These are phyloP conservation scores for Eupeodes corollae DNA, from an alignment of 1,140 invertebrate species.

Conservation along the genomic window DNA sequence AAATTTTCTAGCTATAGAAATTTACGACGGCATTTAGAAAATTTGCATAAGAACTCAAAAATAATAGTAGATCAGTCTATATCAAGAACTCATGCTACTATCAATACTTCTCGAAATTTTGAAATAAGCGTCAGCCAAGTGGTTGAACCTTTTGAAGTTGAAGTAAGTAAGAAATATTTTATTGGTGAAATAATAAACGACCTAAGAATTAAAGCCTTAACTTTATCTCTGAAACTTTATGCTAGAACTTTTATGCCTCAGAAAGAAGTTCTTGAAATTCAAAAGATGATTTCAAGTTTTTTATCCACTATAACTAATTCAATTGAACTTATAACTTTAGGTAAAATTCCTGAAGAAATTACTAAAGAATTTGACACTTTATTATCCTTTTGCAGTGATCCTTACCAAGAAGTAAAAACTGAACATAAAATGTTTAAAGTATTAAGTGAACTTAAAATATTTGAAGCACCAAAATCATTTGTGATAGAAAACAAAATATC, in stretches of 20 bases:
- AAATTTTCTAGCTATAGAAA: slow-evolving; percentile 1
- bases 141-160: neutral
- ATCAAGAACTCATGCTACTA: neutral
- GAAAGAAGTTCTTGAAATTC: slow-evolving; percentile 1
- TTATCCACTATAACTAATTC: slow-evolving; percentile 1
- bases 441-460: slow-evolving; percentile 4
- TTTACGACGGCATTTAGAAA: slow-evolving; percentile 3
- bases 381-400: slow-evolving; percentile 3
- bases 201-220: slow-evolving; percentile 5
- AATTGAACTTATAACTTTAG: too few species aligned
- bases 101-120: neutral
- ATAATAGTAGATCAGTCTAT: neutral
- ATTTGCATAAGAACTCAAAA: neutral
- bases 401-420: slow-evolving; percentile 3
- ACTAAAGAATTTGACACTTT: neutral
- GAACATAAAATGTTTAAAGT: slow-evolving; percentile 5
- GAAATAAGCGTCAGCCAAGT: neutral
- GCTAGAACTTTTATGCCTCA: slow-evolving; percentile 2
- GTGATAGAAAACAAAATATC: slow-evolving; percentile 1
- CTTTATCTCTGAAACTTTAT: slow-evolving; percentile 3
- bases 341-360: neutral
- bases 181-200: neutral
- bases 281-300: slow-evolving; percentile 2
- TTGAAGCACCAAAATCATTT: slow-evolving; percentile 4
- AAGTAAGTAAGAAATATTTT: neutral